Conservation (phyloP, 2,113 vertebrate species). For the Glaucomys volans region DNA sequence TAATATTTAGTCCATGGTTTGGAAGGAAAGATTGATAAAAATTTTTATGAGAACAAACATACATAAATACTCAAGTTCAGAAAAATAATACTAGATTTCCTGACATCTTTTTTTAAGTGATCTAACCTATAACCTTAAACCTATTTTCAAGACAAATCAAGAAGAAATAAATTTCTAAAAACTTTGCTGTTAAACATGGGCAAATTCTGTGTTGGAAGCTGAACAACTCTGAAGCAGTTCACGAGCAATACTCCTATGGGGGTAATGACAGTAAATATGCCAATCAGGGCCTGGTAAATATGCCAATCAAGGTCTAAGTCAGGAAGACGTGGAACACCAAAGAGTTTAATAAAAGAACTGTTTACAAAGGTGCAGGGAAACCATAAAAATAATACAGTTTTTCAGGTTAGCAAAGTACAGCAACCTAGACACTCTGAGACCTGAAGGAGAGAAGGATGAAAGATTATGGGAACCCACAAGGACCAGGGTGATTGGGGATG, state of each 20-base stretch:
- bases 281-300: neutral
- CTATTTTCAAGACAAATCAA: neutral
- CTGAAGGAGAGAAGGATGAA: neutral
- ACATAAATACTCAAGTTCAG: neutral
- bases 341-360: neutral
- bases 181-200: neutral
- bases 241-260: neutral
- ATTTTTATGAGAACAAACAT: neutral
- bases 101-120: neutral
- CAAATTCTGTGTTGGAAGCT: neutral
- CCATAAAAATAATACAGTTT: neutral
- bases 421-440: neutral
- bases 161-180: neutral
- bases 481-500: too few species aligned
- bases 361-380: neutral
- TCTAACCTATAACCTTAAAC: neutral
- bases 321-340: neutral
- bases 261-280: neutral
- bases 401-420: neutral
- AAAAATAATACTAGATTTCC: neutral
- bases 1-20: neutral
- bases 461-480: neutral
- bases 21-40: neutral
- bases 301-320: neutral
- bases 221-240: neutral